A percentile compares a stretch with the other conserved stretches of the same genome.
These are phyloP conservation scores for Verasper variegatus DNA, from an alignment of 2,113 vertebrate genomes.

Conservation along the genomic window DNA sequence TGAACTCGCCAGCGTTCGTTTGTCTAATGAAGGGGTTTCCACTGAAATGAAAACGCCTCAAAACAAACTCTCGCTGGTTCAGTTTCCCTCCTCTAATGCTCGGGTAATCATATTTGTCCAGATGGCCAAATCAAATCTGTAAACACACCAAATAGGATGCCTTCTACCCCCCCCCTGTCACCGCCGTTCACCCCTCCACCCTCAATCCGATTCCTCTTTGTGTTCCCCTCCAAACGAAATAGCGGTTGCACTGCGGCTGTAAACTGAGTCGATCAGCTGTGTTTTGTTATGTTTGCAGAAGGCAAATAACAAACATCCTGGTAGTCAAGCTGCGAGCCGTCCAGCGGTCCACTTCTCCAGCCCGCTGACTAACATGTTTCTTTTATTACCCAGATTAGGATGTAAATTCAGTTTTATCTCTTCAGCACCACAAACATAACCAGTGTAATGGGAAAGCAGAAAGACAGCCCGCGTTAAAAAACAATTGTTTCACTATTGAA, in stretches of 20 bases:
- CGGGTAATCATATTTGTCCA: slow-evolving; percentile 65
- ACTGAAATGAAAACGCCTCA: slow-evolving; percentile 57
- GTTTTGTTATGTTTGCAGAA: slow-evolving; percentile 68
- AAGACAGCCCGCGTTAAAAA: slow-evolving; percentile 29
- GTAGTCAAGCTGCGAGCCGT: slow-evolving; percentile 41
- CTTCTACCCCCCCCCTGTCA: slow-evolving; percentile 22
- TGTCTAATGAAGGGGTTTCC: slow-evolving; percentile 28
- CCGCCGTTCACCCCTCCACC: slow-evolving; percentile 9
- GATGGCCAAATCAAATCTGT: slow-evolving; percentile 52
- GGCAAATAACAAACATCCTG: slow-evolving; percentile 69
- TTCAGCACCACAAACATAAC: slow-evolving; percentile 66
- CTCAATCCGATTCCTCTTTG: slow-evolving; percentile 47
- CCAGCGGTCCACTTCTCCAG: slow-evolving; percentile 47
- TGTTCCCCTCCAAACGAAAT: slow-evolving; percentile 64
- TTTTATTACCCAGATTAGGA: slow-evolving; percentile 61
- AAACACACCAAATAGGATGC: slow-evolving; percentile 67
- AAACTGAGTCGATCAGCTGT: slow-evolving; percentile 70
- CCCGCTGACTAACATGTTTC: slow-evolving; percentile 53
- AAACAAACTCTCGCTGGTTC: slow-evolving; percentile 60
- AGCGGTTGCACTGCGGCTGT: slow-evolving; percentile 59
- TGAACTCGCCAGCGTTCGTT: neutral
- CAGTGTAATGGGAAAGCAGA: slow-evolving; percentile 60
- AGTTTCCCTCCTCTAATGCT: slow-evolving; percentile 48
- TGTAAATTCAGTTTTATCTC: slow-evolving; percentile 64
- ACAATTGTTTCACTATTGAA: slow-evolving; percentile 26